Percentiles rank a stretch among this genome's conserved stretches.
Conservation (phyloP, 2,888 invertebrate species). For the Acrobasis suavella region DNA sequence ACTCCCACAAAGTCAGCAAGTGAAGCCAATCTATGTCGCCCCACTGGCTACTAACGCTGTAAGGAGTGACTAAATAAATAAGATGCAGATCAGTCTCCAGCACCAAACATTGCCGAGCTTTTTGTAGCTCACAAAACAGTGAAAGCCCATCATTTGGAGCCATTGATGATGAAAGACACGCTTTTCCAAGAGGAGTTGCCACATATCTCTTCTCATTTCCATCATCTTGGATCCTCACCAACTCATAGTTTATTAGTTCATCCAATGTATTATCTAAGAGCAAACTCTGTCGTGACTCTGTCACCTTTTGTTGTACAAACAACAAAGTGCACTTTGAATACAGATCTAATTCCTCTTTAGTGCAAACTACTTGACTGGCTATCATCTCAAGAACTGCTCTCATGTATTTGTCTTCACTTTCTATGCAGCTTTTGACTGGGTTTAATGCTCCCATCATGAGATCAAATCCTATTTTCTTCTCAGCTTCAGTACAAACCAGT, state of each 20-base stretch:
- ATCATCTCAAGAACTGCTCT: conserved; percentile 91
- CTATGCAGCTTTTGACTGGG: conserved; percentile 92
- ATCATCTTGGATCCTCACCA: conserved; percentile 85
- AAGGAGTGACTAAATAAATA: conserved; percentile 97
- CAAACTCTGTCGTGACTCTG: conserved; percentile 48
- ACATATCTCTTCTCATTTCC: conserved; percentile 81
- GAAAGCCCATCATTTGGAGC: conserved; percentile 96
- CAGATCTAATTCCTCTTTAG: conserved; percentile 86
- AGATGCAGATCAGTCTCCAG: conserved; percentile 97
- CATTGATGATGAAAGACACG: conserved; percentile 95
- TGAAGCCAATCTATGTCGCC: conserved; percentile 91
- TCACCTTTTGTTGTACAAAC: conserved; percentile 52
- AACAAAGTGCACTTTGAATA: conserved; percentile 92
- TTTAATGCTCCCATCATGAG: conserved; percentile 86
- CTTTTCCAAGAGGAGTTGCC: conserved; percentile 94
- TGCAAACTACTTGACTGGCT: conserved; percentile 91
- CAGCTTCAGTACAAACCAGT: conserved; percentile 90
- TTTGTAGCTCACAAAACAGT: conserved; percentile 94
- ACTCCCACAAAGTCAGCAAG: conserved; percentile 91
- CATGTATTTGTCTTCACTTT: conserved; percentile 86
- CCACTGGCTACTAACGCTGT: conserved; percentile 91
- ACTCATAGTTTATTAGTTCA: conserved; percentile 90
- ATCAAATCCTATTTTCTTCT: conserved; percentile 86
- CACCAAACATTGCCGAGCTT: conserved; percentile 94
- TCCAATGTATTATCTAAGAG: conserved; percentile 82